These are phyloP conservation scores for Coreoperca whiteheadi DNA, from an alignment of 2,113 vertebrate species.

Conservation along the genomic window DNA sequence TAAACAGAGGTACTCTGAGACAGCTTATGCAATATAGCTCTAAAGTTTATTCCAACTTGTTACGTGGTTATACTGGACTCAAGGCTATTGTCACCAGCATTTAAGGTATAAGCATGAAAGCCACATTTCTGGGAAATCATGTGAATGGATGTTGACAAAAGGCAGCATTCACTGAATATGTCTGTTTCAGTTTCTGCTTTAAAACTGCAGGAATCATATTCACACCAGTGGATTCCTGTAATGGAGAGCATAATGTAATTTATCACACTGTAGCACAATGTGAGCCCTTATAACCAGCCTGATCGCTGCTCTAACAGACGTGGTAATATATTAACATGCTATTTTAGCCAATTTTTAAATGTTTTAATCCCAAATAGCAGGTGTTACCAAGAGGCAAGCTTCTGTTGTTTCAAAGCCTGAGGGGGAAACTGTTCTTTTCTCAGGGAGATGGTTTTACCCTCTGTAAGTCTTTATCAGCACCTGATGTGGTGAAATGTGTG, in stretches of 20 bases:
- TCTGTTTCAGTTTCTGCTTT: neutral
- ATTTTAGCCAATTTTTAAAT: neutral
- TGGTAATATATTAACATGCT: constrained; percentile 11
- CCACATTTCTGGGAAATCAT: constrained; percentile 54
- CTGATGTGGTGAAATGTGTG: constrained; percentile 71
- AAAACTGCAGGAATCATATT: constrained; percentile 2
- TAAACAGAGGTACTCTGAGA: neutral
- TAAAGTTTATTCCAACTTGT: constrained; percentile 16
- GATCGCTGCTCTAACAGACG: neutral
- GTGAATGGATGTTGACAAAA: constrained; percentile 63
- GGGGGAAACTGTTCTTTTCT: constrained; percentile 58
- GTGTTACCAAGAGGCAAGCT: constrained; percentile 41
- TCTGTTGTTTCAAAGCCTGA: constrained; percentile 51
- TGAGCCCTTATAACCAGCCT: neutral
- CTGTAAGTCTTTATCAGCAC: constrained; percentile 44
- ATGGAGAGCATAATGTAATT: constrained; percentile 16
- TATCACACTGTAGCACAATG: neutral
- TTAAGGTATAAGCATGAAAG: constrained; percentile 31
- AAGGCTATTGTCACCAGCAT: constrained; percentile 29
- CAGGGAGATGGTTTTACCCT: constrained; percentile 44
- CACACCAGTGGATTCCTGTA: neutral
- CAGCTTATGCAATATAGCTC: constrained; percentile 13
- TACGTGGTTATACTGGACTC: constrained; percentile 13
- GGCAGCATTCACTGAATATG: constrained; percentile 52
- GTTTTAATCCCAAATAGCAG: constrained; percentile 36